Percentiles rank a stretch among this genome's conserved stretches.
These are phyloP conservation scores for Pholis gunnellus DNA, from an alignment of 2,113 vertebrate genomes.

Conservation along the genomic window DNA sequence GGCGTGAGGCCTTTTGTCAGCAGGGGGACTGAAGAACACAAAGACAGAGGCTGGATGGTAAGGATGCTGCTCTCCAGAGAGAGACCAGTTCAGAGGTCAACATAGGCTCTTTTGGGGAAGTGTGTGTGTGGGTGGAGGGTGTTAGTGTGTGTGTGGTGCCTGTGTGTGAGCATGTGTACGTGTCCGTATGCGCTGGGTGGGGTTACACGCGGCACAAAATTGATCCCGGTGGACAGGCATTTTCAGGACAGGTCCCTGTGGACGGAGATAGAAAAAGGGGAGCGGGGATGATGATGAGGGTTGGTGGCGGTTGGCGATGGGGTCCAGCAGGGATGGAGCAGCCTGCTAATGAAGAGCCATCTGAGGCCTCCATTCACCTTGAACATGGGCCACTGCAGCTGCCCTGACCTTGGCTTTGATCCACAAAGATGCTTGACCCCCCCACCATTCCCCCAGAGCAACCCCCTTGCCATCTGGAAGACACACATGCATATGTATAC, in stretches of 20 bases:
- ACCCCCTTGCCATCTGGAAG: conserved; percentile 82
- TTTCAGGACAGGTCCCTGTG: conserved; percentile 69
- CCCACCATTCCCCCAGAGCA: conserved; percentile 77
- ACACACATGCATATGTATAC: conserved; percentile 77
- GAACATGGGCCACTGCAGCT: conserved; percentile 84
- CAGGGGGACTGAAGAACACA: conserved; percentile 57
- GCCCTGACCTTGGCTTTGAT: conserved; percentile 89
- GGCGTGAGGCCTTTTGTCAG: conserved; percentile 63
- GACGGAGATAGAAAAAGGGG: conserved; percentile 31
- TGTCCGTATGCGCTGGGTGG: conserved; percentile 38
- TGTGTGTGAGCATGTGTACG: conserved; percentile 55
- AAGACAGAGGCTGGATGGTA: conserved; percentile 53
- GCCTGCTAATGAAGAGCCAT: conserved; percentile 86
- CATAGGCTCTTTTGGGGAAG: conserved; percentile 44
- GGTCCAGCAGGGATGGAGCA: conserved; percentile 75
- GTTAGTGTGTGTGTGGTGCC: conserved; percentile 13
- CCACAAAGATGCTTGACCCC: conserved; percentile 84
- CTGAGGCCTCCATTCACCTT: conserved; percentile 86
- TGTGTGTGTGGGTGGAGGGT: conserved; percentile 3
- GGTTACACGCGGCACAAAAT: conserved; percentile 33
- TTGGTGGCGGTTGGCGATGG: conserved; percentile 61
- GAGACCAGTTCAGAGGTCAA: conserved; percentile 74
- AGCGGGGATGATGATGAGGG: conserved; percentile 52
- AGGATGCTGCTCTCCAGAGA: conserved; percentile 71
- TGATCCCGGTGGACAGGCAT: conserved; percentile 66